phyloP scores from a whole-genome alignment of 2,888 invertebrate genomes.

The Conchocele bisecta region DNA sequence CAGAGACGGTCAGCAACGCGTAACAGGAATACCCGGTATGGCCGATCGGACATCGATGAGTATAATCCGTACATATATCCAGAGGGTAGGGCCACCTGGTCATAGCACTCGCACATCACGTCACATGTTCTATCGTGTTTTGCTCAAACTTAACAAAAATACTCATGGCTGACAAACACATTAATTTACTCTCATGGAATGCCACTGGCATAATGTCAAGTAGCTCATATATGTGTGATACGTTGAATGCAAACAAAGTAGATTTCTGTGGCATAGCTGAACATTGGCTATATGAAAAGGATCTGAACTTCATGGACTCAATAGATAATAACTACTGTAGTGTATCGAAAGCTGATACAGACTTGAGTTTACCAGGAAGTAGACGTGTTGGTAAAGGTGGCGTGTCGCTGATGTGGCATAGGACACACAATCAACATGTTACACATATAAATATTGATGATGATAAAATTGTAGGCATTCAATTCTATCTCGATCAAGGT shows the following conservation, averaged over 20 bases:
- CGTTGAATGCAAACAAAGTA: background rate
- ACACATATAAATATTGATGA: background rate
- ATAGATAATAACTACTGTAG: background rate
- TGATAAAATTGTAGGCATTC: background rate
- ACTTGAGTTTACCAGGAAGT: background rate
- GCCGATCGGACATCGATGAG: no score
- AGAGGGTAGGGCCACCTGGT: no score
- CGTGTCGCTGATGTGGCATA: background rate
- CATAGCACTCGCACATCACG: no score
- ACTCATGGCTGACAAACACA: no score
- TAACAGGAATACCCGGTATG: no score
- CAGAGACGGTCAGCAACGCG: no score
- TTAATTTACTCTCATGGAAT: background rate
- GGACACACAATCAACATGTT: background rate
- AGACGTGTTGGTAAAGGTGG: background rate
- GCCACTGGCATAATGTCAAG: conserved; percentile 1
- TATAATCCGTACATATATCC: no score
- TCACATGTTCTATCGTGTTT: no score
- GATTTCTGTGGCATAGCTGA: conserved; percentile 1
- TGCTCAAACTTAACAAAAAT: no score
- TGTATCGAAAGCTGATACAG: background rate
- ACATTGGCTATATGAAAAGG: conserved; percentile 4
- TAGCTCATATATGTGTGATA: background rate
- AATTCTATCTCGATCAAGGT: background rate
- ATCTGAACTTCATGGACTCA: background rate